Base-by-base conservation (phyloP, 2,113 vertebrate species). In the Grammomys dolichurus region DNA sequence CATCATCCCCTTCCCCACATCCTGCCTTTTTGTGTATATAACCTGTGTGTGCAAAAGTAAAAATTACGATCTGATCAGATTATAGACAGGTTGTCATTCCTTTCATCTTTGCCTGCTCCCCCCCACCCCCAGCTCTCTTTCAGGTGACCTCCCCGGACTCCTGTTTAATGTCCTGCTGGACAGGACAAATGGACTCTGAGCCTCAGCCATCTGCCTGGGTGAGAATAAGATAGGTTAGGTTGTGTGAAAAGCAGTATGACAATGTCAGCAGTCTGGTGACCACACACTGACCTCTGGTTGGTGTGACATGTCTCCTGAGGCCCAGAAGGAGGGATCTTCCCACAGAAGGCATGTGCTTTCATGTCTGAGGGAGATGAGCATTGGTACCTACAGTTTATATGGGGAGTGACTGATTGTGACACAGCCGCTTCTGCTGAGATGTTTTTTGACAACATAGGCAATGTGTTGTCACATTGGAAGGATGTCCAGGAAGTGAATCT, bases 271-370 rank as follows among this genome's bases (percentile, higher is more conserved):
- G n/a, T 40, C 36, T 84, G 2, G 33, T 13, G 0, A 70, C 14
- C 28, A 51, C 40, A 7, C 31, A 24, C 22, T 70, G 87, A 46
- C 10, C 85, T 91, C 36, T 43, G 51, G 51, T 73, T 26, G 17
- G 19, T 10, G 1, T 26, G 14, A 0, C 8, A 14, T 5, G 1
- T 26, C 24, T 19, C 60, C 0, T 4, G 28, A 88, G 26, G 56
- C 33, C 40, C 1, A 1, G 33, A 43, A 65, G 28, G 75, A 33
- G 40, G 26, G 24, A 78, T 9, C 63, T 5, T 24, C 12, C 70
- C n/a, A 5, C 0, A 1, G 33, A 28, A 26, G 7, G 65, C 10
- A 14, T 4, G 2, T 10, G 5, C 9, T 24, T 31, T 36, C 0
- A 6, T 19, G 5, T 54, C 43, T 56, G 48, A 86, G 31, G 36